A percentile compares a stretch with the other conserved stretches of the same genome.
Evolutionary conservation across 2,113 vertebrate species (phyloP).

Genomic region (Leptobrachium ailaonicum): DNA sequence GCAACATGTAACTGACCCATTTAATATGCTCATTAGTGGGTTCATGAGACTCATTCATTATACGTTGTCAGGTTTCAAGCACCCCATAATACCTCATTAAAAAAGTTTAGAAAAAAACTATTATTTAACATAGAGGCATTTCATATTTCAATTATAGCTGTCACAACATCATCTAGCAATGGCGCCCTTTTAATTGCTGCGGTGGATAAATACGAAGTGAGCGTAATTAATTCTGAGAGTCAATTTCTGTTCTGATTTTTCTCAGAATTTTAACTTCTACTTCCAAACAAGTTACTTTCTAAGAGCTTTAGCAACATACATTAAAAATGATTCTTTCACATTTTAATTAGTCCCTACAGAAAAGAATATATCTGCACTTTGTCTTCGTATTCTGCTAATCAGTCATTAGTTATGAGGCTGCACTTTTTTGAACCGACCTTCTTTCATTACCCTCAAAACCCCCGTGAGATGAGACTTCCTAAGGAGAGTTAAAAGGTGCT

Average conservation of each 20-base stretch:
- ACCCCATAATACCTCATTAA: background rate
- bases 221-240: slow-evolving; percentile 14
- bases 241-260: background rate
- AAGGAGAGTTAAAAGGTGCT: background rate
- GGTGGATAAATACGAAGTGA: slow-evolving; percentile 11
- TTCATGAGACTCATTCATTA: background rate
- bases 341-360: slow-evolving; percentile 14
- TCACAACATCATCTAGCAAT: background rate
- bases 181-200: background rate
- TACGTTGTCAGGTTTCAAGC: background rate
- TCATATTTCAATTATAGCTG: background rate
- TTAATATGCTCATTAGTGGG: background rate
- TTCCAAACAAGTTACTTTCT: background rate
- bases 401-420: background rate
- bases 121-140: background rate
- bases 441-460: background rate
- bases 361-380: background rate
- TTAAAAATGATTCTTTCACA: background rate
- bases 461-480: background rate
- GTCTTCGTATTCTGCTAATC: background rate
- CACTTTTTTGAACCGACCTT: background rate
- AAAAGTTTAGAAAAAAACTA: background rate
- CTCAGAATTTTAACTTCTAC: background rate
- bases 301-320: background rate
- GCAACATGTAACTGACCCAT: background rate